phyloP scores from a whole-genome alignment of 2,888 invertebrate genomes.

The Carcina quercana region DNA sequence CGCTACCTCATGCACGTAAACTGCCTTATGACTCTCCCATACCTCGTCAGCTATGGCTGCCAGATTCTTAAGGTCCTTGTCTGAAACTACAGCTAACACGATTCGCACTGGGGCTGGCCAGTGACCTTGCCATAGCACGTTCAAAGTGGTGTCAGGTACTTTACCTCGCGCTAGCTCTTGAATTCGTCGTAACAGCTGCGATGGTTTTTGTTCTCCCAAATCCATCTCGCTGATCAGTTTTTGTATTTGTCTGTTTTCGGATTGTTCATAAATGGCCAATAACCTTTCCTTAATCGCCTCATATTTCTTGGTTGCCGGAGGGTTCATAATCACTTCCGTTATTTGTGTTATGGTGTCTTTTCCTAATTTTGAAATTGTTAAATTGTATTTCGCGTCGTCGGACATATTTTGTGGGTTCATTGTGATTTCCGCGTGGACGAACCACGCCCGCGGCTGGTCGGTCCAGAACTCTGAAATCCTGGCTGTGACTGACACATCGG shows the following conservation, averaged over 20 bases:
- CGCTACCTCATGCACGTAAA: too few species aligned
- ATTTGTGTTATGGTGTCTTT: neutral
- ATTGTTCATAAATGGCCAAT: neutral
- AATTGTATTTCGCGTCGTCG: neutral
- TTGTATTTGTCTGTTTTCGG: conserved; percentile 1
- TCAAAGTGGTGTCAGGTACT: conserved; percentile 7
- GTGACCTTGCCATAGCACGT: conserved; percentile 7
- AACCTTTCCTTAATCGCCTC: neutral
- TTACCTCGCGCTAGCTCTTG: conserved; percentile 8
- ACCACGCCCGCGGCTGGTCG: neutral
- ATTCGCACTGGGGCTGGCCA: conserved; percentile 5
- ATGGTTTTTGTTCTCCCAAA: conserved; percentile 11
- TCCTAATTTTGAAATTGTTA: neutral
- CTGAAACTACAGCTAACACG: conserved; percentile 3
- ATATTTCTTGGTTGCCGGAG: neutral
- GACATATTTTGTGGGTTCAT: neutral
- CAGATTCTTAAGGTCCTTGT: conserved; percentile 1
- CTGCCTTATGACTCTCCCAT: too few species aligned
- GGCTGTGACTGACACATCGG: neutral
- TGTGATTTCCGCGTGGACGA: neutral
- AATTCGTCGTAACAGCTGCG: conserved; percentile 10
- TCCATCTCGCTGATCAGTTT: conserved; percentile 10
- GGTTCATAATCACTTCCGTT: neutral
- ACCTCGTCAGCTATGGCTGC: conserved; percentile 6
- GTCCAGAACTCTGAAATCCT: neutral